phyloP scores from a whole-genome alignment of 2,888 invertebrate species.

The Caenorhabditis sp. region DNA sequence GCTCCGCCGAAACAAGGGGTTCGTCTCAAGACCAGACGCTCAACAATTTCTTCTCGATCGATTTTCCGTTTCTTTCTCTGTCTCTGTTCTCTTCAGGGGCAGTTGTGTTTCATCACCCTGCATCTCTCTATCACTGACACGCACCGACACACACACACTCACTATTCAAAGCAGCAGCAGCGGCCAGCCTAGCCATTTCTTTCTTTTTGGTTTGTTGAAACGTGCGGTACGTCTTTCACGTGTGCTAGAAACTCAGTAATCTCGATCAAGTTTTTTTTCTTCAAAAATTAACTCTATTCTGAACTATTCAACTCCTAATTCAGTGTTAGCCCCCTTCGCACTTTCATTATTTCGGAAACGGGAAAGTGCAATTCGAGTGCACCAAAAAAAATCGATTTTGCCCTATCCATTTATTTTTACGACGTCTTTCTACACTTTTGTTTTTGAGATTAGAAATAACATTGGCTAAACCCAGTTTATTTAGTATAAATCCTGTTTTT shows the following conservation, averaged over 20 bases:
- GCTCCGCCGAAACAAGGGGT: not conserved
- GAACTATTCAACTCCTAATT: not conserved
- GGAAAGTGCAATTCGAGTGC: not conserved
- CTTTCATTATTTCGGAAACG: not conserved
- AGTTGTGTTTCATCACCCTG: not conserved
- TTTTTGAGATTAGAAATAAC: too few relatives aligned
- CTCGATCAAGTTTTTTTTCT: not conserved
- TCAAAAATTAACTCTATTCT: not conserved
- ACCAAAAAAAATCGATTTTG: too few relatives aligned
- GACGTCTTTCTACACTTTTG: too few relatives aligned
- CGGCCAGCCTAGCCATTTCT: not conserved
- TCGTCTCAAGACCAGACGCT: not conserved
- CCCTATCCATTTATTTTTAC: too few relatives aligned
- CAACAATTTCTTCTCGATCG: not conserved
- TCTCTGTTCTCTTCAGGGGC: not conserved
- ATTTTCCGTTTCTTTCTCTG: not conserved
- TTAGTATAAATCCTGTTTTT: too few relatives aligned
- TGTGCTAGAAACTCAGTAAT: not conserved
- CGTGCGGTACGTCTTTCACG: not conserved
- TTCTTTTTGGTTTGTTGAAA: not conserved
- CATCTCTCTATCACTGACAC: conserved; percentile 2
- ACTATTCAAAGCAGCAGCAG: not conserved
- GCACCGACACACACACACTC: conserved; percentile 3
- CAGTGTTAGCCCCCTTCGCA: not conserved
- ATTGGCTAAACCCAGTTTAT: too few relatives aligned